A percentile compares a stretch with the other conserved stretches of the same genome.
Conservation (phyloP, 2,888 invertebrate genomes). For the Cacoxenus indagator region DNA sequence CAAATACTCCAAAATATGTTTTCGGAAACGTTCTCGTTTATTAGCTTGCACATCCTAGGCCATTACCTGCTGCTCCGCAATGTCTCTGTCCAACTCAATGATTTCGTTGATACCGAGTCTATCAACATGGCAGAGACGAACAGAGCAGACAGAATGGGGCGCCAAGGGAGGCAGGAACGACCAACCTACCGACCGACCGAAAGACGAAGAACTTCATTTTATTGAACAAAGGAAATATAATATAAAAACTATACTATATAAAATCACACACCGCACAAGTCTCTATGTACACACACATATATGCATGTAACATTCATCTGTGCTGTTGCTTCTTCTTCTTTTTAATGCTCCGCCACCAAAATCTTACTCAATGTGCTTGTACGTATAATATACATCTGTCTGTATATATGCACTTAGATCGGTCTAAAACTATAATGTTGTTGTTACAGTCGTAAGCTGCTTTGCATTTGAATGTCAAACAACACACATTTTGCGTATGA, state of each 20-base stretch:
- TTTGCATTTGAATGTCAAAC: conserved; percentile 45
- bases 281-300: conserved; percentile 15
- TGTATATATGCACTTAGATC: conserved; percentile 13
- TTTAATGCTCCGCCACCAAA: conserved; percentile 5
- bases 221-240: conserved; percentile 58
- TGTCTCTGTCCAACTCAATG: neutral
- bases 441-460: conserved; percentile 9
- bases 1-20: conserved; percentile 44
- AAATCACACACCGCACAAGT: conserved; percentile 31
- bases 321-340: conserved; percentile 5
- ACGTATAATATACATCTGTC: neutral
- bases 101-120: neutral
- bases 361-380: neutral
- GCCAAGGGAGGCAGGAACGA: too few relatives aligned
- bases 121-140: conserved; percentile 7
- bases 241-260: conserved; percentile 36
- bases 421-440: neutral
- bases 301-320: conserved; percentile 17
- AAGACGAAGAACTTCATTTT: conserved; percentile 42
- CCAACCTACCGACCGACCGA: neutral
- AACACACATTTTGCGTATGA: conserved; percentile 30
- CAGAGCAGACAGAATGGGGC: neutral
- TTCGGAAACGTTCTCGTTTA: conserved; percentile 42
- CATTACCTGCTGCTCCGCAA: neutral
- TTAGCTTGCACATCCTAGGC: conserved; percentile 41